Percentiles rank a stretch among this genome's conserved stretches.
phyloP scores from a whole-genome alignment of 2,888 invertebrate species.

The Tenthredo notha region DNA sequence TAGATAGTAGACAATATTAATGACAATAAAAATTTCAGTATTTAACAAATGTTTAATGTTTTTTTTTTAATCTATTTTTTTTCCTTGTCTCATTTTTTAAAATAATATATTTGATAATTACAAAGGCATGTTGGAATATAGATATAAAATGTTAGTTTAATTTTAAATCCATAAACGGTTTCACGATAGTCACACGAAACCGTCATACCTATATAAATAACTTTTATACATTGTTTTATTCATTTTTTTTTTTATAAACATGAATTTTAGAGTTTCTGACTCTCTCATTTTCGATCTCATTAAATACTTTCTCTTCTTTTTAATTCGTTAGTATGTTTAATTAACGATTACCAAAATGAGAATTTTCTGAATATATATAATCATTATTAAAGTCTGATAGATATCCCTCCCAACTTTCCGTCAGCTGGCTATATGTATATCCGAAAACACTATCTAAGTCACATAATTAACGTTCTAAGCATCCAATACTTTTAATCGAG shows the following conservation, averaged over 20 bases:
- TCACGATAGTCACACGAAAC: neutral
- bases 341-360: neutral
- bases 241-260: neutral
- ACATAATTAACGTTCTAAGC: neutral
- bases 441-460: neutral
- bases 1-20: neutral
- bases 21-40: neutral
- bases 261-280: neutral
- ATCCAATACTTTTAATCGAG: neutral
- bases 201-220: constrained; percentile 7
- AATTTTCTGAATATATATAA: constrained; percentile 10
- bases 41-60: constrained; percentile 14
- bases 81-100: neutral
- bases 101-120: constrained; percentile 35
- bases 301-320: neutral
- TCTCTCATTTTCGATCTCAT: neutral
- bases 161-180: constrained; percentile 10
- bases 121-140: constrained; percentile 45
- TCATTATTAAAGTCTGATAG: neutral
- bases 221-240: neutral
- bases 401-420: neutral
- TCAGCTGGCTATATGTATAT: neutral
- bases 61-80: neutral
- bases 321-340: neutral
- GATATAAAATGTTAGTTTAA: constrained; percentile 17